Evolutionary conservation across 2,797 vertebrate species (phyloP), one percentile per base, ranked within the genome.

Genomic region (Pantherophis vulpinus): DNA sequence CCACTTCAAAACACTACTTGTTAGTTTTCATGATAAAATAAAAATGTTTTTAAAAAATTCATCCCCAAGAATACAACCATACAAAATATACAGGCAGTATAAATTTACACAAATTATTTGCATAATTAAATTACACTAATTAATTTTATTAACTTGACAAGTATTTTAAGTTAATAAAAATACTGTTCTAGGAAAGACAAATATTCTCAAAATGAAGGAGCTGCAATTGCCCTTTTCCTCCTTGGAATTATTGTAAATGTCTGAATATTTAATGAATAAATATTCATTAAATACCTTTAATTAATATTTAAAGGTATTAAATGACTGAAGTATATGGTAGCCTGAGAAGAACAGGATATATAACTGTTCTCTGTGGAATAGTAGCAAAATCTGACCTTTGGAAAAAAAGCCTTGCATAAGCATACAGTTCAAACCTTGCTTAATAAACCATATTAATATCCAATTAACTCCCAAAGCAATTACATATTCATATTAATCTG

Each of bases 71-170:
- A 93, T 13, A 56, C 14, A 87, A 13, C 58, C 37, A 37, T 93
- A 93, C 56, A 91, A 91, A 90, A 93, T 51, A 63, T 29, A 59
- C 32, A 61, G 70, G 58, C 86, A 90, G 56, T 88, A 87, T 74
- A 89, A 63, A 20, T 60, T 32, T 93, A 93, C 23, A 60, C 47
- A 47, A 70, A 32, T 37, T 56, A 89, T 74, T 54, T 61, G 56
- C 90, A 91, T 86, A 12, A 54, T 59, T 86, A 55, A 89, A 89
- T 60, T 74, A 32, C 14, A 18, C 32, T 74, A 32, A 37, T 70
- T 70, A 7, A 32, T 74, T 74, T 37, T 20, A 74, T 74, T 37
- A 74, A 37, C 10, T 83, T 42, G n/a, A 79, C 23, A 47, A 5
- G 16, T 47, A 59, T 70, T 55, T 83, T 59, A 86, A 55, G 13